phyloP scores from a whole-genome alignment of 2,113 vertebrate species.

The Hylia prasina region DNA sequence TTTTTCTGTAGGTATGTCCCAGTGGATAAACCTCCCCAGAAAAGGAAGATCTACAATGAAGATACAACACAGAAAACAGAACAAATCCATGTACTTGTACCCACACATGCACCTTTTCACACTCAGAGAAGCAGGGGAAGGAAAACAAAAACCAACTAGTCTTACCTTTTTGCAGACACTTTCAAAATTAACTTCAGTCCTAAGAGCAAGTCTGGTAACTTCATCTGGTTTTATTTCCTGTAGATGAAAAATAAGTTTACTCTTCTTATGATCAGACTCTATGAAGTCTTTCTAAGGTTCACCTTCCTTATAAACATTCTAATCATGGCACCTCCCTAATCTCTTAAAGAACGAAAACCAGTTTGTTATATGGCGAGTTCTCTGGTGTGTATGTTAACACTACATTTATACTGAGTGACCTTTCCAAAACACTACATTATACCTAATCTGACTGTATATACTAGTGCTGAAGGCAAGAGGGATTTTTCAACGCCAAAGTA shows the following conservation, averaged over 20 bases:
- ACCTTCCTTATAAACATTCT: neutral
- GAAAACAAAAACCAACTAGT: neutral
- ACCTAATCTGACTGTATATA: neutral
- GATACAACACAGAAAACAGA: neutral
- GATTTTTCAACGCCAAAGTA: neutral
- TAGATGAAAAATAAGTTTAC: neutral
- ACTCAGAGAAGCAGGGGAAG: neutral
- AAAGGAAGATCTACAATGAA: neutral
- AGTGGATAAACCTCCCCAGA: neutral
- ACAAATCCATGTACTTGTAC: neutral
- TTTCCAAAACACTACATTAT: neutral
- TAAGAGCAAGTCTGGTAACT: conserved; percentile 87
- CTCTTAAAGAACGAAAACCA: neutral
- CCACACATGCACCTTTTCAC: neutral
- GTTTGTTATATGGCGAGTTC: neutral
- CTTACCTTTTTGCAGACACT: conserved; percentile 83
- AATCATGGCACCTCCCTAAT: neutral
- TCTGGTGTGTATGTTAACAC: neutral
- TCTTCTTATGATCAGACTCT: neutral
- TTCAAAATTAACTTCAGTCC: conserved; percentile 84
- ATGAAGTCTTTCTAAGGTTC: neutral
- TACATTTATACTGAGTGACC: neutral
- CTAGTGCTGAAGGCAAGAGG: neutral
- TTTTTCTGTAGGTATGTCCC: neutral
- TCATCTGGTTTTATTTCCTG: conserved; percentile 80